Conservation (phyloP, 2,113 vertebrate genomes). For the Gambusia holbrooki region DNA sequence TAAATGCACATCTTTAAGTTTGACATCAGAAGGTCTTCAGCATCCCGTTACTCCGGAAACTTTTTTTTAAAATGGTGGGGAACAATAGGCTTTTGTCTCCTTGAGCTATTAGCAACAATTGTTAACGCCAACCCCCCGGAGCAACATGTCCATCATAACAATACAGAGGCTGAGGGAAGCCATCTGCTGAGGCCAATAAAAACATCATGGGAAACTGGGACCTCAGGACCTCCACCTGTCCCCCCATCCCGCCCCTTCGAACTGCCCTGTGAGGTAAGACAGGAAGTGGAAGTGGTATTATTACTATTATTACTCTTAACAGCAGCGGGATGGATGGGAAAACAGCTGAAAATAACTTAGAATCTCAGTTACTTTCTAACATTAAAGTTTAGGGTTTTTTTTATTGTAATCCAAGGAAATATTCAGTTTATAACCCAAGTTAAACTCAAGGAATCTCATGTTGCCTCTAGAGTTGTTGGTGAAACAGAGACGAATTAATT, state of each 20-base stretch:
- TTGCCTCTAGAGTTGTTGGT: neutral
- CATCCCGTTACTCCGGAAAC: conserved; percentile 58
- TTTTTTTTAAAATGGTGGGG: conserved; percentile 40
- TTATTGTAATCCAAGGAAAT: neutral
- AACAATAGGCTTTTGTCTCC: conserved; percentile 65
- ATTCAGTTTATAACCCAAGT: neutral
- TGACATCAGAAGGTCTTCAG: conserved; percentile 61
- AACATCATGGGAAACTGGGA: conserved; percentile 65
- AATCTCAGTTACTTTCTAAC: neutral
- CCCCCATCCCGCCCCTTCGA: conserved; percentile 45
- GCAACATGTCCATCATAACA: conserved; percentile 66
- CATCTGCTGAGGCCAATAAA: conserved; percentile 82
- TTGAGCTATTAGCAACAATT: conserved; percentile 57
- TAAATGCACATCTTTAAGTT: conserved; percentile 48
- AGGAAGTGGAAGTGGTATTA: conserved; percentile 48
- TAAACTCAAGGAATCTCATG: neutral
- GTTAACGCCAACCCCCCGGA: conserved; percentile 68
- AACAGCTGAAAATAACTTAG: neutral
- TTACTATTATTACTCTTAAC: conserved; percentile 20
- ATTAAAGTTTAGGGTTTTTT: neutral
- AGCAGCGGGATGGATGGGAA: conserved; percentile 19
- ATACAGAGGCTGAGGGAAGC: conserved; percentile 67
- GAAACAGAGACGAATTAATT: neutral
- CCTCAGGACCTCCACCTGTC: conserved; percentile 60
- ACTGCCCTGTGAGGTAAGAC: conserved; percentile 56